A percentile compares a stretch with the other conserved stretches of the same genome.
phyloP scores from a whole-genome alignment of 2,797 vertebrate species.

The Phataginus tetradactyla region DNA sequence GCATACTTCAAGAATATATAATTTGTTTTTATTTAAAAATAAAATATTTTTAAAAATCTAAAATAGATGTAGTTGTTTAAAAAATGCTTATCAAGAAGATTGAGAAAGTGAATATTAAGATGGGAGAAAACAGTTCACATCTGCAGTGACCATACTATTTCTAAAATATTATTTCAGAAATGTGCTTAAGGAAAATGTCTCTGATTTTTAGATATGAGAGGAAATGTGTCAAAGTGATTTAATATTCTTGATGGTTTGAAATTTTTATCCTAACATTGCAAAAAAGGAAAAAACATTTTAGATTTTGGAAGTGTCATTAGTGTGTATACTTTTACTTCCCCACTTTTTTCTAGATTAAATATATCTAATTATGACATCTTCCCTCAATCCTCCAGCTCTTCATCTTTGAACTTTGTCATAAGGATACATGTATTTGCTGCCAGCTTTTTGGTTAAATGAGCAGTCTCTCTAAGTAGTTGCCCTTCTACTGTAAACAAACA shows the following conservation, averaged over 20 bases:
- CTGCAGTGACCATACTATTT: constrained; percentile 45
- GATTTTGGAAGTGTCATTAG: constrained; percentile 47
- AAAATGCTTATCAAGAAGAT: constrained; percentile 17
- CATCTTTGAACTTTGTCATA: constrained; percentile 54
- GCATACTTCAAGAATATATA: constrained; percentile 48
- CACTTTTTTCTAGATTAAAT: constrained; percentile 35
- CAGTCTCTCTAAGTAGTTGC: constrained; percentile 28
- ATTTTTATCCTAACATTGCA: constrained; percentile 24
- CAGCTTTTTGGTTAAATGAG: constrained; percentile 58
- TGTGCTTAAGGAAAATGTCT: neutral
- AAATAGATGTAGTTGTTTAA: neutral
- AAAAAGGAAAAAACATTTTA: neutral
- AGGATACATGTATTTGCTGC: constrained; percentile 46
- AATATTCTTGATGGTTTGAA: neutral
- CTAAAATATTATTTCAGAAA: constrained; percentile 48
- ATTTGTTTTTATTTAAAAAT: constrained; percentile 61
- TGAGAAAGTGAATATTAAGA: constrained; percentile 34
- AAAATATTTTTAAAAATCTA: constrained; percentile 21
- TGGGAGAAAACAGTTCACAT: neutral
- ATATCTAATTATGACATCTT: constrained; percentile 31
- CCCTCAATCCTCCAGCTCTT: neutral
- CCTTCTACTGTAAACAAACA: constrained; percentile 40
- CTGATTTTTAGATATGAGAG: neutral
- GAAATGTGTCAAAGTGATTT: constrained; percentile 11
- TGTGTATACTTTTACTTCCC: neutral